phyloP scores from a whole-genome alignment of 30 jellyfish, hydroid and myxozoan genomes.

The Turritopsis dohrnii region DNA sequence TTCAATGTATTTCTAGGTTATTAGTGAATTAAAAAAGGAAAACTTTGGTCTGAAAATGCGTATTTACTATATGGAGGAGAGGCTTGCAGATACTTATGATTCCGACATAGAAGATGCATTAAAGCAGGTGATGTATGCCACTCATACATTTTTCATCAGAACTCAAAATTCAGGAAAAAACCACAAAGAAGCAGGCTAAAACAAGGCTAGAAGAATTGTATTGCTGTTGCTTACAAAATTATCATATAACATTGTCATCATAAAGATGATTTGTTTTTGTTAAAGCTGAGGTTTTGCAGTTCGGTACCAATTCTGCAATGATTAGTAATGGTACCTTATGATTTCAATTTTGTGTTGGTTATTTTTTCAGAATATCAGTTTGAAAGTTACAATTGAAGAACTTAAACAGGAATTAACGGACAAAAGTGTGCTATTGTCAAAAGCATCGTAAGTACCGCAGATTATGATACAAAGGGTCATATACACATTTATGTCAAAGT shows the following conservation, averaged over 20 bases:
- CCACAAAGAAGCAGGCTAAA: too few species aligned
- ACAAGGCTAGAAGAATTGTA: too few species aligned
- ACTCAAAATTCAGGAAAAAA: too few species aligned
- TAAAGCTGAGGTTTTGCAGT: too few species aligned
- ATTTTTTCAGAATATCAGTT: slow-evolving; percentile 53
- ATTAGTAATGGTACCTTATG: too few species aligned
- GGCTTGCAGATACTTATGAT: slow-evolving; percentile 60
- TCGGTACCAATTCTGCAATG: too few species aligned
- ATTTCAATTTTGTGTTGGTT: neutral
- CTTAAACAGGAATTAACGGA: slow-evolving; percentile 51
- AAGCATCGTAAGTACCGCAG: slow-evolving; percentile 89
- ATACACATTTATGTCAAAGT: too few species aligned
- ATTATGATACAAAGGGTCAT: too few species aligned
- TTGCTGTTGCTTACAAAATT: too few species aligned
- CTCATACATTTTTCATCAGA: neutral
- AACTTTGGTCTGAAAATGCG: slow-evolving; percentile 75
- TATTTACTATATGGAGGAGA: slow-evolving; percentile 66
- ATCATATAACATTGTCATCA: too few species aligned
- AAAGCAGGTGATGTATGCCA: slow-evolving; percentile 18
- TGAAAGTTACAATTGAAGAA: slow-evolving; percentile 75
- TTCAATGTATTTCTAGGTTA: slow-evolving; percentile 28
- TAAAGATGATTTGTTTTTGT: too few species aligned
- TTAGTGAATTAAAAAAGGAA: slow-evolving; percentile 60
- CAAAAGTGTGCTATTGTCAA: slow-evolving; percentile 48
- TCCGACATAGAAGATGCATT: slow-evolving; percentile 63